These are phyloP conservation scores for Salvator merianae DNA, from an alignment of 2,113 vertebrate species.

Conservation along the genomic window DNA sequence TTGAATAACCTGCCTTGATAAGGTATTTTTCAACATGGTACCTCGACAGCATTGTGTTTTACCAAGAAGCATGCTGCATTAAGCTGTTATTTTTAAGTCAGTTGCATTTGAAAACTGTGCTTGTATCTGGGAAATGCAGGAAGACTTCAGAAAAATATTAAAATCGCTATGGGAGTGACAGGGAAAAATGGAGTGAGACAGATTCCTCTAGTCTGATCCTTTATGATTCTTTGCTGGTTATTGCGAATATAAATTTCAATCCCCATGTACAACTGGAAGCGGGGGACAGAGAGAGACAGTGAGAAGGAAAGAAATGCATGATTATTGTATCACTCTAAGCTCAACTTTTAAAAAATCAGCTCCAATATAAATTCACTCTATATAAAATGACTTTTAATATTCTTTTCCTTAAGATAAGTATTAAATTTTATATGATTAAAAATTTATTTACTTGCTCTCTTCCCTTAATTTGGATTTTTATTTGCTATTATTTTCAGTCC, in stretches of 20 bases:
- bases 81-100: constrained; percentile 68
- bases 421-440: constrained; percentile 81
- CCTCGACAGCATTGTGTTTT: constrained; percentile 60
- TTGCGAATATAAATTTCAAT: constrained; percentile 83
- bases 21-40: constrained; percentile 62
- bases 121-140: constrained; percentile 78
- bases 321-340: constrained; percentile 80
- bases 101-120: constrained; percentile 80
- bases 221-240: constrained; percentile 81
- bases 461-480: constrained; percentile 72
- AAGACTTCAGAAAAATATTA: constrained; percentile 82
- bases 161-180: constrained; percentile 85
- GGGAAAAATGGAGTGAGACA: constrained; percentile 80
- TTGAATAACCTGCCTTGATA: constrained; percentile 51
- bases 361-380: constrained; percentile 73
- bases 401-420: constrained; percentile 77
- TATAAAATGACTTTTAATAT: constrained; percentile 82
- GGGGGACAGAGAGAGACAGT: not conserved
- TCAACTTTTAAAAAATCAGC: constrained; percentile 70
- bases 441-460: constrained; percentile 72
- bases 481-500: constrained; percentile 66
- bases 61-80: constrained; percentile 50
- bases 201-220: constrained; percentile 78
- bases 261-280: constrained; percentile 68
- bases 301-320: constrained; percentile 55